Conservation (phyloP, 2,797 vertebrate genomes). For the Hyperoplus lanceolatus region DNA sequence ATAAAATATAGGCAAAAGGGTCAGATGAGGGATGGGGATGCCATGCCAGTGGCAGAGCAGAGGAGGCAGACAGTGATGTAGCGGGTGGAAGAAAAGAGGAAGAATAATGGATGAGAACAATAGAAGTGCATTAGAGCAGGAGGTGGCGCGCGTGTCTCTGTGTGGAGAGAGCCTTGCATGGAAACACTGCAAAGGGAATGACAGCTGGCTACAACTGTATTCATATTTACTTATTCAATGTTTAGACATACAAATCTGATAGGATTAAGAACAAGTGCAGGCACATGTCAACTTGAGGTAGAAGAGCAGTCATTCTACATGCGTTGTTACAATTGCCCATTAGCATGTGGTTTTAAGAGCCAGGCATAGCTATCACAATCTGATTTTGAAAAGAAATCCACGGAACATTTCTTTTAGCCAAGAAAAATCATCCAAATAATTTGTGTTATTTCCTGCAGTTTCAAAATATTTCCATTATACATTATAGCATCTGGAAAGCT, state of each 20-base stretch:
- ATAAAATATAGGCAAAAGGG: constrained; percentile 53
- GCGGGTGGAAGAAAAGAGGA: constrained; percentile 63
- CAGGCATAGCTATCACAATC: constrained; percentile 9
- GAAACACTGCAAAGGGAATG: constrained; percentile 28
- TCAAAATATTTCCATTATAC: constrained; percentile 8
- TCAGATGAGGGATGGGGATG: constrained; percentile 78
- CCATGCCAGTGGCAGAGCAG: constrained; percentile 75
- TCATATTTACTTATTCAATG: constrained; percentile 49
- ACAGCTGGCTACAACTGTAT: constrained; percentile 43
- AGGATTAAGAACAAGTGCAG: constrained; percentile 39
- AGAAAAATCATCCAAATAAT: constrained; percentile 26
- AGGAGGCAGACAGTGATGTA: constrained; percentile 83
- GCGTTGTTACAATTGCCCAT: constrained; percentile 34
- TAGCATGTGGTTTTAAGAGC: constrained; percentile 24
- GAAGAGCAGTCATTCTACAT: constrained; percentile 23
- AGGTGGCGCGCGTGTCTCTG: constrained; percentile 56
- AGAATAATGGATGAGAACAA: constrained; percentile 89
- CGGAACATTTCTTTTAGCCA: constrained; percentile 17
- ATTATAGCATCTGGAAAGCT: too few relatives aligned
- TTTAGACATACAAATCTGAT: constrained; percentile 41
- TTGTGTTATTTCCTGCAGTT: neutral
- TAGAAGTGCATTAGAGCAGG: constrained; percentile 86
- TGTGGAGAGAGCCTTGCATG: constrained; percentile 18
- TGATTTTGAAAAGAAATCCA: constrained; percentile 17
- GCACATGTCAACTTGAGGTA: constrained; percentile 33